Percentiles rank a stretch among this genome's conserved stretches.
phyloP scores from a whole-genome alignment of 2,797 vertebrate genomes.

The Parauchenoglanis punctatus region DNA sequence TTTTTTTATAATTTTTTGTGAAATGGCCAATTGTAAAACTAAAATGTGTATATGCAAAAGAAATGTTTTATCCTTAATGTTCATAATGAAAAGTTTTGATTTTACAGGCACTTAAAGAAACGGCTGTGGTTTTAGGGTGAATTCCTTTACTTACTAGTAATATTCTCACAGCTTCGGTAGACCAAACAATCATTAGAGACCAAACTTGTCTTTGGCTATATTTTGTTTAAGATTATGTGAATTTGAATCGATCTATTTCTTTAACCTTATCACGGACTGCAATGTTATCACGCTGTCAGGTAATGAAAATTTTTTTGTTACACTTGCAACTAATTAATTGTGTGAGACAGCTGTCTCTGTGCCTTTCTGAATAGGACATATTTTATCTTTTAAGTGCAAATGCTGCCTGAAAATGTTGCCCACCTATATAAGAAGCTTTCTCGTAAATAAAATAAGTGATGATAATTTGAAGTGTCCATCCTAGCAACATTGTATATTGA shows the following conservation, averaged over 20 bases:
- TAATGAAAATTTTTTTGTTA: background rate
- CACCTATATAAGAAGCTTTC: background rate
- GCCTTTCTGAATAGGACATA: background rate
- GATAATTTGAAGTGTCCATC: background rate
- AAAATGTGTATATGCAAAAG: no score
- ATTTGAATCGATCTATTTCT: background rate
- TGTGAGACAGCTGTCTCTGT: background rate
- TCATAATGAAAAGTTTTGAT: background rate
- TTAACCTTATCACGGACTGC: background rate
- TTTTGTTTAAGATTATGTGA: background rate
- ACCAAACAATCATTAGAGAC: background rate
- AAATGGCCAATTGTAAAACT: no score
- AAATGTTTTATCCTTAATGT: no score
- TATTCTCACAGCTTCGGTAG: background rate
- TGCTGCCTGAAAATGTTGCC: background rate
- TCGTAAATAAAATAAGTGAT: background rate
- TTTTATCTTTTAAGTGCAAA: background rate
- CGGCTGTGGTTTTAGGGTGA: background rate
- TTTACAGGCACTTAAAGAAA: background rate
- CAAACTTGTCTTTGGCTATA: background rate
- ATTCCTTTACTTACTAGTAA: background rate
- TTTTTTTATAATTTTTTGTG: background rate
- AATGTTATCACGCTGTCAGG: background rate
- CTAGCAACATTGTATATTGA: background rate
- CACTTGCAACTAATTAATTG: background rate